These are phyloP conservation scores for Sialia sialis DNA, from an alignment of 2,113 vertebrate species.

Conservation along the genomic window DNA sequence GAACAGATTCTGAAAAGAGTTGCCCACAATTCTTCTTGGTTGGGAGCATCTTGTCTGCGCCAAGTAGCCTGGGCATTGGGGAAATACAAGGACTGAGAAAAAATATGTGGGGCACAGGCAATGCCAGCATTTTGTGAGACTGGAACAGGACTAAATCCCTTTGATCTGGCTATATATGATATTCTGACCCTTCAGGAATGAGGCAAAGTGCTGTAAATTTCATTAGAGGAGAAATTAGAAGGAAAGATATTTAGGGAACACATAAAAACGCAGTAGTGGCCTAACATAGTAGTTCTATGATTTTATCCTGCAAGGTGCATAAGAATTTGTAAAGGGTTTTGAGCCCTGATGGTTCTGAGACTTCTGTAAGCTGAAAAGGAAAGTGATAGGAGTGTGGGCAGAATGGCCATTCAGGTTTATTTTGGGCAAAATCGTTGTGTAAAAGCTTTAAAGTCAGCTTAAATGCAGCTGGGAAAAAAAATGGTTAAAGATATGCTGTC, in stretches of 20 bases:
- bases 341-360: neutral
- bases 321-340: neutral
- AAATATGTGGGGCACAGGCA: neutral
- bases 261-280: neutral
- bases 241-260: neutral
- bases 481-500: neutral
- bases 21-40: neutral
- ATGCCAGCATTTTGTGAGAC: neutral
- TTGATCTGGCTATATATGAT: neutral
- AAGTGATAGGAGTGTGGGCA: neutral
- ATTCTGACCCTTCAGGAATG: neutral
- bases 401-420: neutral
- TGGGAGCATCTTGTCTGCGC: neutral
- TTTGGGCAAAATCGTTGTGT: neutral
- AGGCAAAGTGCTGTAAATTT: neutral
- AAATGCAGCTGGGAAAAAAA: neutral
- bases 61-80: neutral
- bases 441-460: neutral
- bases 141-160: neutral
- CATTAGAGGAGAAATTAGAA: neutral
- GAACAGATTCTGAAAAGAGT: neutral
- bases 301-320: fast-evolving
- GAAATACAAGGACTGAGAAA: neutral
- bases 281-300: neutral
- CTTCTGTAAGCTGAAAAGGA: neutral